phyloP scores from a whole-genome alignment of 2,888 invertebrate species.

The Acronicta aceris region DNA sequence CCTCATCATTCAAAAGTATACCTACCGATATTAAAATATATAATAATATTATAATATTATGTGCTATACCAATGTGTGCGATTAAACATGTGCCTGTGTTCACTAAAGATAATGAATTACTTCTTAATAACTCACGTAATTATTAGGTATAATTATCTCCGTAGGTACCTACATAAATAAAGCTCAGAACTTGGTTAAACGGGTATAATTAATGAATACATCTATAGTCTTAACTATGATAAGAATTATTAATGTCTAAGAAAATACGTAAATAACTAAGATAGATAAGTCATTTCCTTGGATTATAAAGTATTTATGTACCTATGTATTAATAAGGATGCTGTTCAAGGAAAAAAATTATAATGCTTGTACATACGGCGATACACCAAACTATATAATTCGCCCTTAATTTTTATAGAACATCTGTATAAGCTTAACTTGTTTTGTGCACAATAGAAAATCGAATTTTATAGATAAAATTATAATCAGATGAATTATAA shows the following conservation, averaged over 20 bases:
- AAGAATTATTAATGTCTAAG: too few species aligned
- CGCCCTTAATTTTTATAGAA: too few species aligned
- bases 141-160: conserved; percentile 41
- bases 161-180: conserved; percentile 29
- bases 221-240: conserved; percentile 26
- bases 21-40: conserved; percentile 26
- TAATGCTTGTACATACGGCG: too few species aligned
- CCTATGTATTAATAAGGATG: background rate
- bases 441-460: too few species aligned
- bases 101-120: conserved; percentile 40
- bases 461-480: too few species aligned
- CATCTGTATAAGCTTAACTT: too few species aligned
- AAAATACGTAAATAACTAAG: too few species aligned
- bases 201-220: conserved; percentile 39
- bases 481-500: too few species aligned
- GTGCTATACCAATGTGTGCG: conserved; percentile 12
- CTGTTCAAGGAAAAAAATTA: background rate
- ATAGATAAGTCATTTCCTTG: background rate
- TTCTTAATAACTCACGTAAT: conserved; percentile 26
- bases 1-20: conserved; percentile 24
- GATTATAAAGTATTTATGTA: background rate
- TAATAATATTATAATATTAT: conserved; percentile 14
- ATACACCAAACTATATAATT: too few species aligned
- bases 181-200: conserved; percentile 20
- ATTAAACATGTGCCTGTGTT: conserved; percentile 10